Evolutionary conservation across 2,113 vertebrate genomes (phyloP), one percentile per base, ranked within the genome.

Genomic region (Porphyrio hochstetteri): DNA sequence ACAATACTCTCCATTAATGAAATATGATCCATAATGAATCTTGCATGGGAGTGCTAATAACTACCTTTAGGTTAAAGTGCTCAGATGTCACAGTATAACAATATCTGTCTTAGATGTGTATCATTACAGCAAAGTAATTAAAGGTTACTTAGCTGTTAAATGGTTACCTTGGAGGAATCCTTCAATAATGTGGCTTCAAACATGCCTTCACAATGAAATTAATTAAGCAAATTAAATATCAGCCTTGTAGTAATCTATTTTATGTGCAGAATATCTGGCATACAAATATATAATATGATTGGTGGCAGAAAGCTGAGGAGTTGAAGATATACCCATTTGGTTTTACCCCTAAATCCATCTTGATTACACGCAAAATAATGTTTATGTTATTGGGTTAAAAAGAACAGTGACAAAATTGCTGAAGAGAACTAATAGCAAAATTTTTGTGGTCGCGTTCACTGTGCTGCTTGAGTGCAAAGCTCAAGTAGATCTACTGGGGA

Each of bases 41-140:
- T 93, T 91, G 50, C 77, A 92, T 91, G 70, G 55, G 85, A 86
- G 75, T 64, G 31, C 44, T 96, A 93, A 93, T 96, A 95, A 83
- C 46, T 95, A 77, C 63, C 86, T 96, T 95, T 93, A 87, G 75
- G 61, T 92, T 95, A 92, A 86, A 94, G 76, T 91, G 70, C 93
- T 97, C 86, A 86, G 82, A 78, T 93, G 95, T 91, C 93, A 95
- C 27, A 72, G 52, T 71, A 80, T 83, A 89, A 89, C 50, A 89
- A 28, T 95, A 91, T 91, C 53, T 95, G 68, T 83, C 89, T 95
- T 90, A 88, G 72, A 94, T 94, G 69, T 78, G 75, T 93, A 84
- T 94, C 82, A 92, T 95, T 97, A 88, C n/a, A 46, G 53, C 40
- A 57, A 94, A 94, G 81, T 95, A 95, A 94, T 90, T 97, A 68